These are phyloP conservation scores for Tauraco hartlaubi DNA, from an alignment of 2,797 vertebrate species.

Conservation along the genomic window DNA sequence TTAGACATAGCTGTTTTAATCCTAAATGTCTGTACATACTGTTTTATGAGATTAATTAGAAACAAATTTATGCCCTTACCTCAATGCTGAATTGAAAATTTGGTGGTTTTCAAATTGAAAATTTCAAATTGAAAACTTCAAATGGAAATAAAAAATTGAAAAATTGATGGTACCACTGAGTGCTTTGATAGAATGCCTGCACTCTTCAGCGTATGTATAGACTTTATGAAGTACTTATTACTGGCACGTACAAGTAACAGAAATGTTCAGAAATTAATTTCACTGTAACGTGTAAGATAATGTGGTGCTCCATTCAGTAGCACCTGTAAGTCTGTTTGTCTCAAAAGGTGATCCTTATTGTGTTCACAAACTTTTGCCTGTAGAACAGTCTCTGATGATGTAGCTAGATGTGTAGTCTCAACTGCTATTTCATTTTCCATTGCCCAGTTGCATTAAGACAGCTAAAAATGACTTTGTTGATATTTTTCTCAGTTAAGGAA, in stretches of 20 bases:
- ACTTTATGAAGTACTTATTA: not conserved
- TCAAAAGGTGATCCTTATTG: not conserved
- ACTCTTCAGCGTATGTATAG: not conserved
- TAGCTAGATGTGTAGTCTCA: not conserved
- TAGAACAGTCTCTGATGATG: not conserved
- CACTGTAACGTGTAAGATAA: not conserved
- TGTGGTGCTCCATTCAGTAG: not conserved
- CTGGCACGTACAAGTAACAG: not conserved
- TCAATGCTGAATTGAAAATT: not conserved
- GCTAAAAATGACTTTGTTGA: not conserved
- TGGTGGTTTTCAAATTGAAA: not conserved
- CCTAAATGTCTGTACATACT: fast-evolving
- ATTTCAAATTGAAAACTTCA: not conserved
- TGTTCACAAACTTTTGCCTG: not conserved
- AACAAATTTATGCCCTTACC: not conserved
- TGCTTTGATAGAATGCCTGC: not conserved
- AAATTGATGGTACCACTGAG: not conserved
- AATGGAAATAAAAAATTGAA: not conserved
- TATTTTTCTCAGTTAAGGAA: not conserved
- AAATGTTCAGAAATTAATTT: not conserved
- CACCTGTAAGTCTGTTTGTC: not conserved
- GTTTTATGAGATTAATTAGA: not conserved
- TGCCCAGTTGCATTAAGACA: not conserved
- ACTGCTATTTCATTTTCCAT: not conserved
- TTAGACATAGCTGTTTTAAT: not conserved